Evolutionary conservation across 1,140 invertebrate species (phyloP).

Genomic region (Lutraria rhynchaena): DNA sequence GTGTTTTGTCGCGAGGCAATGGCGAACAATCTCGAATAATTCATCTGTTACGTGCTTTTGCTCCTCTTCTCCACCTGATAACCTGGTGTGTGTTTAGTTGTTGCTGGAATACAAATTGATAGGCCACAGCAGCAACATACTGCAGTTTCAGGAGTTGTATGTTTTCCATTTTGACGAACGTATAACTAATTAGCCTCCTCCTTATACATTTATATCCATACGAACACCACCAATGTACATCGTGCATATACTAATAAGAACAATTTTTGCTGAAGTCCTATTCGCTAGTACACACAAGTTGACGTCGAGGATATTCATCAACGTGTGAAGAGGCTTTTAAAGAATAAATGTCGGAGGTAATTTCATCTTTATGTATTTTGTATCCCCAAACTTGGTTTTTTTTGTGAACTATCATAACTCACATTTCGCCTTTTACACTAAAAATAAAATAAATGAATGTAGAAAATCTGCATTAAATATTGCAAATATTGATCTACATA

Average conservation of each 20-base stretch:
- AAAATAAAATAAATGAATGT: too few relatives aligned
- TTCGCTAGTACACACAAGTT: conserved; percentile 22
- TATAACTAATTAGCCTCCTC: conserved; percentile 29
- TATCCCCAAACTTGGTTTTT: too few relatives aligned
- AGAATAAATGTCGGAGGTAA: too few relatives aligned
- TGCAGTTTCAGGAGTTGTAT: conserved; percentile 37
- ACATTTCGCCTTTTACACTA: too few relatives aligned
- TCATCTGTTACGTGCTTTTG: conserved; percentile 35
- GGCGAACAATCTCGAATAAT: conserved; percentile 28
- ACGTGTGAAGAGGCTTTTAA: conserved; percentile 10
- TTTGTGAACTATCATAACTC: too few relatives aligned
- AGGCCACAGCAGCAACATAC: conserved; percentile 47
- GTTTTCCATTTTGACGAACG: conserved; percentile 37
- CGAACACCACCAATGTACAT: conserved; percentile 50
- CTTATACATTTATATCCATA: conserved; percentile 36
- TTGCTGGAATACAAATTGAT: conserved; percentile 29
- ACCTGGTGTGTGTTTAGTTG: too few relatives aligned
- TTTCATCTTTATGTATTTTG: too few relatives aligned
- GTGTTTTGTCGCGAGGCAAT: conserved; percentile 22
- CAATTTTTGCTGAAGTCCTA: conserved; percentile 40
- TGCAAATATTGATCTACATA: too few relatives aligned
- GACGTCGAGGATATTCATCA: conserved; percentile 12
- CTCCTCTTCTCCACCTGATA: conserved; percentile 36
- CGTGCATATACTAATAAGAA: conserved; percentile 47
- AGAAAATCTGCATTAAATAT: too few relatives aligned